Conservation (phyloP, 2,797 vertebrate genomes). For the Rousettus madagascariensis region DNA sequence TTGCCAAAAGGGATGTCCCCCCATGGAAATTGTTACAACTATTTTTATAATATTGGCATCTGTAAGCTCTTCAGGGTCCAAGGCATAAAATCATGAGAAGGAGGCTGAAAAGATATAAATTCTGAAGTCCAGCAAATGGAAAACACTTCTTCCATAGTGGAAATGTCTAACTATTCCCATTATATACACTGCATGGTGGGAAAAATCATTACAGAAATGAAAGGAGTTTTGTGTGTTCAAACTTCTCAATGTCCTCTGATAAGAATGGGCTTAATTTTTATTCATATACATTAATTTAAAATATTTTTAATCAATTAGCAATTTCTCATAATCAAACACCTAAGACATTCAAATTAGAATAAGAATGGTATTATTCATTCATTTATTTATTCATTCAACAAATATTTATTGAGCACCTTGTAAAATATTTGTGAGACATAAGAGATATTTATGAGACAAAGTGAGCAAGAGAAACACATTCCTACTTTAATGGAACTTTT, state of each 20-base stretch:
- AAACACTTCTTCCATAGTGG: neutral
- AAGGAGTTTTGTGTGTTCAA: neutral
- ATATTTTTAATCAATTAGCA: slow-evolving; percentile 3
- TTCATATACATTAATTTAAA: slow-evolving; percentile 11
- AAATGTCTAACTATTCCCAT: neutral
- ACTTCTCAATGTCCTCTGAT: neutral
- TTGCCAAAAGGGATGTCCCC: neutral
- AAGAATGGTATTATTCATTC: too few relatives aligned
- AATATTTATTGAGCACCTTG: neutral
- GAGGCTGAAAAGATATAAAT: neutral
- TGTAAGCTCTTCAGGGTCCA: slow-evolving; percentile 18
- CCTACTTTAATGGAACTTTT: neutral
- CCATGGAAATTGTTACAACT: neutral
- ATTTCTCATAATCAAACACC: neutral
- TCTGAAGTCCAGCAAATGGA: neutral
- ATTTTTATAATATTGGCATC: neutral
- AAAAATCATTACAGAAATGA: neutral
- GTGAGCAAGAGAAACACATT: neutral
- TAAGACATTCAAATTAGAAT: neutral
- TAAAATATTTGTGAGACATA: neutral
- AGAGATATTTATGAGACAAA: neutral
- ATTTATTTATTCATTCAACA: neutral
- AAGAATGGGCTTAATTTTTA: neutral
- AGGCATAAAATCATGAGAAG: neutral
- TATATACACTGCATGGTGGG: neutral